phyloP scores from a whole-genome alignment of 2,113 vertebrate genomes.

The Poecile atricapillus region DNA sequence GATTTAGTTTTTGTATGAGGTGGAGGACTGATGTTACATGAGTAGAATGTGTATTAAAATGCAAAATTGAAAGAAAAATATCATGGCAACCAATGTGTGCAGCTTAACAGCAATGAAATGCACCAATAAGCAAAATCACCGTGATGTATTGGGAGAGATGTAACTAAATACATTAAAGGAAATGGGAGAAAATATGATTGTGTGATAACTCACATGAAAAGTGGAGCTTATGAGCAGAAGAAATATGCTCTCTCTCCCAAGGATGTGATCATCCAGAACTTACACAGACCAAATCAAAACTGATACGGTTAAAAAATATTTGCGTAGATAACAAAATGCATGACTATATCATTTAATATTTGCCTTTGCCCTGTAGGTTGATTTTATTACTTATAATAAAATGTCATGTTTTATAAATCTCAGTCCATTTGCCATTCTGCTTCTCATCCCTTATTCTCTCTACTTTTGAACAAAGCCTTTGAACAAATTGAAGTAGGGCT shows the following conservation, averaged over 20 bases:
- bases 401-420: background rate
- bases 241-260: background rate
- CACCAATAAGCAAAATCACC: background rate
- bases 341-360: background rate
- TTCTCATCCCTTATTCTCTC: background rate
- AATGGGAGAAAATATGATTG: background rate
- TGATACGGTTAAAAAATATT: background rate
- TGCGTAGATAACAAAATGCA: background rate
- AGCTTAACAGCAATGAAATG: background rate
- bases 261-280: background rate
- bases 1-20: background rate
- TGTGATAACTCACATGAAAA: background rate
- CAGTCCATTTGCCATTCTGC: background rate
- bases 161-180: background rate
- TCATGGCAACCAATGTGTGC: background rate
- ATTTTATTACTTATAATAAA: slow-evolving; percentile 37
- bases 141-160: background rate
- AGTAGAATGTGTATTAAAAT: background rate
- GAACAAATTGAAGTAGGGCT: background rate
- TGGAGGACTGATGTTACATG: background rate
- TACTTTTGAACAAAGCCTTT: background rate
- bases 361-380: background rate
- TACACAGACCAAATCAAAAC: background rate
- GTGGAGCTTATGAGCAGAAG: background rate
- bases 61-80: background rate